These are phyloP conservation scores for Oryctolagus cuniculus DNA, from an alignment of 2,113 vertebrate genomes.

Conservation along the genomic window DNA sequence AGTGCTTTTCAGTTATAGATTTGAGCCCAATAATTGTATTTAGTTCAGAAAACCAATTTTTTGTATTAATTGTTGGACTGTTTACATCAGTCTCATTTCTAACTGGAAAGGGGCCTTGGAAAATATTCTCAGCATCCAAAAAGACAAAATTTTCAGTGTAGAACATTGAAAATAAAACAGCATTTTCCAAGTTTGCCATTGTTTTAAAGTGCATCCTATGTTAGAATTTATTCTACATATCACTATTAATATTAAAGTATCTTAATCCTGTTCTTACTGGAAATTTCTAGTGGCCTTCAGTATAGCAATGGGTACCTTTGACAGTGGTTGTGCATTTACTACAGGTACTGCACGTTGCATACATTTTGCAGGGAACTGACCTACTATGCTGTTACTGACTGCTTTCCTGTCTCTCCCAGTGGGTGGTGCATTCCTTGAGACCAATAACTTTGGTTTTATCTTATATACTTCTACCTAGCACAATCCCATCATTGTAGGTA, in stretches of 20 bases:
- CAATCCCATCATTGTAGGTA: neutral
- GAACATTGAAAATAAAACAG: conserved; percentile 62
- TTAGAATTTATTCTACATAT: conserved; percentile 5
- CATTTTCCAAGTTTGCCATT: neutral
- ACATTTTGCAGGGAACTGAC: neutral
- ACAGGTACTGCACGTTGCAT: neutral
- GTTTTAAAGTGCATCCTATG: conserved; percentile 18
- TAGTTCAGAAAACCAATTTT: conserved; percentile 57
- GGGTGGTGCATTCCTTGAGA: neutral
- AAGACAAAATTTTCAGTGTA: conserved; percentile 43
- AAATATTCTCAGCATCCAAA: conserved; percentile 65
- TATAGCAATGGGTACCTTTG: neutral
- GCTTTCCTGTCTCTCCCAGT: neutral
- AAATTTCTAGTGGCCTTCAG: neutral
- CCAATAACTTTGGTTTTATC: neutral
- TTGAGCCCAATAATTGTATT: conserved; percentile 21
- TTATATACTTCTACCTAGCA: neutral
- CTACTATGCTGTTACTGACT: neutral
- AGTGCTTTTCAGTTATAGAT: conserved; percentile 28
- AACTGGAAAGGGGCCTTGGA: conserved; percentile 58
- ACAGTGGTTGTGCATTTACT: neutral
- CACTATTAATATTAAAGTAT: neutral
- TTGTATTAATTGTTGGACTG: conserved; percentile 66
- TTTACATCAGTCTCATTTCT: conserved; percentile 62
- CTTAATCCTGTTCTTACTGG: neutral